phyloP scores from a whole-genome alignment of 2,888 invertebrate genomes.

The Osmoderma eremita region DNA sequence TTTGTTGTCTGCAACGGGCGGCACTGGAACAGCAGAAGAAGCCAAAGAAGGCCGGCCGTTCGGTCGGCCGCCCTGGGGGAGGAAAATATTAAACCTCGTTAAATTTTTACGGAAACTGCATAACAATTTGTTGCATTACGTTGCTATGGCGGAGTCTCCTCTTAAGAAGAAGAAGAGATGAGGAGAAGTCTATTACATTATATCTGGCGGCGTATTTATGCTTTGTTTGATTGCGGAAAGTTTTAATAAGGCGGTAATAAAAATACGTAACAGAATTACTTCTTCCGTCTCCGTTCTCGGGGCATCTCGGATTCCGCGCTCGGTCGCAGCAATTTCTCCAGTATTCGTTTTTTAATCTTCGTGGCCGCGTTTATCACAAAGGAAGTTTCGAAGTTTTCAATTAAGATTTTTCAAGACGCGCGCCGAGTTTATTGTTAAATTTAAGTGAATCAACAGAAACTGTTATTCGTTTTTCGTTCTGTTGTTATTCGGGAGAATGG shows the following conservation, averaged over 20 bases:
- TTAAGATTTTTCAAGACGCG: constrained; percentile 25
- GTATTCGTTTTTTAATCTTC: constrained; percentile 18
- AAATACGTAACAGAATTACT: constrained; percentile 38
- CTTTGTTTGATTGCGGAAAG: constrained; percentile 41
- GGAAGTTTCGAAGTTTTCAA: constrained; percentile 33
- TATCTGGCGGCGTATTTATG: constrained; percentile 39
- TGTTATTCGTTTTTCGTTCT: background rate
- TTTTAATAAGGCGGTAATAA: constrained; percentile 41
- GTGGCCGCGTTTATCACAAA: constrained; percentile 20
- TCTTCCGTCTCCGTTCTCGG: constrained; percentile 7
- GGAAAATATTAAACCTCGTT: constrained; percentile 42
- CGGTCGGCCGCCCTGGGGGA: constrained; percentile 33
- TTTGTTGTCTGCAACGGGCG: background rate
- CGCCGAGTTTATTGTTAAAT: constrained; percentile 12
- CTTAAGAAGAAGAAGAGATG: background rate
- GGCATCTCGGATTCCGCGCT: background rate
- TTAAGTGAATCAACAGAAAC: constrained; percentile 13
- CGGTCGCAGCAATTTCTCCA: background rate
- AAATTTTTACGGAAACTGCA: constrained; percentile 44
- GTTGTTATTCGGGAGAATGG: background rate
- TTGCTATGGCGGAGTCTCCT: background rate
- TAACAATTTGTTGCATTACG: constrained; percentile 40
- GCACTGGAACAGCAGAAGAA: background rate
- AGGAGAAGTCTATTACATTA: constrained; percentile 31
- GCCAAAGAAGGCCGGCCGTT: constrained; percentile 10